phyloP scores from a whole-genome alignment of 2,113 vertebrate species.

The Lepisosteus oculatus region DNA sequence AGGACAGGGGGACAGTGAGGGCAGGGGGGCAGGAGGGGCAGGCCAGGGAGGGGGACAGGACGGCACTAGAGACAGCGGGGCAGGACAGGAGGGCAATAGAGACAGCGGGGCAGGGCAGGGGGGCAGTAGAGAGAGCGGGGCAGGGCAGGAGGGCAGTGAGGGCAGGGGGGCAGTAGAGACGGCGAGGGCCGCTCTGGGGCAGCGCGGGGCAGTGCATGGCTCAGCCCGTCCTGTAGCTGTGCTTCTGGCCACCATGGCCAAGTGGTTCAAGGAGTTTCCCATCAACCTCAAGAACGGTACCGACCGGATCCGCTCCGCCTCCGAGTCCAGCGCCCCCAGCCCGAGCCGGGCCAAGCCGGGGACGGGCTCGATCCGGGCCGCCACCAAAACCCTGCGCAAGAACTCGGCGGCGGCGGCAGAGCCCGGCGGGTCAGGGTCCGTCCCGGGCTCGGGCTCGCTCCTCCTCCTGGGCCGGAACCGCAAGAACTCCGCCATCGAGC shows the following conservation, averaged over 20 bases:
- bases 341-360: conserved; percentile 65
- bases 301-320: conserved; percentile 71
- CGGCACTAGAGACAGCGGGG: neutral
- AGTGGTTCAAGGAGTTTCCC: conserved; percentile 93
- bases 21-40: neutral
- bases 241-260: conserved; percentile 70
- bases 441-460: conserved; percentile 31
- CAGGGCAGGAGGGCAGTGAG: neutral
- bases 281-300: conserved; percentile 82
- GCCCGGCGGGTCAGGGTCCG: conserved; percentile 31
- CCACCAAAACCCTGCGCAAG: conserved; percentile 63
- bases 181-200: neutral
- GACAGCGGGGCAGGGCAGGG: neutral
- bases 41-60: neutral
- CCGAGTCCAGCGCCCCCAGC: conserved; percentile 58
- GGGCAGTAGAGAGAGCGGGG: neutral
- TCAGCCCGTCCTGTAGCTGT: neutral
- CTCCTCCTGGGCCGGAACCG: conserved; percentile 70
- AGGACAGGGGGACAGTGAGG: neutral
- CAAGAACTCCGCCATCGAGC: conserved; percentile 80
- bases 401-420: conserved; percentile 45
- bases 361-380: conserved; percentile 52
- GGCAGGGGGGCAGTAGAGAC: neutral
- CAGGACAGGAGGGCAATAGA: neutral
- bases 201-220: neutral